Base-by-base conservation (phyloP, 2,113 vertebrate genomes). In the Sula dactylatra region DNA sequence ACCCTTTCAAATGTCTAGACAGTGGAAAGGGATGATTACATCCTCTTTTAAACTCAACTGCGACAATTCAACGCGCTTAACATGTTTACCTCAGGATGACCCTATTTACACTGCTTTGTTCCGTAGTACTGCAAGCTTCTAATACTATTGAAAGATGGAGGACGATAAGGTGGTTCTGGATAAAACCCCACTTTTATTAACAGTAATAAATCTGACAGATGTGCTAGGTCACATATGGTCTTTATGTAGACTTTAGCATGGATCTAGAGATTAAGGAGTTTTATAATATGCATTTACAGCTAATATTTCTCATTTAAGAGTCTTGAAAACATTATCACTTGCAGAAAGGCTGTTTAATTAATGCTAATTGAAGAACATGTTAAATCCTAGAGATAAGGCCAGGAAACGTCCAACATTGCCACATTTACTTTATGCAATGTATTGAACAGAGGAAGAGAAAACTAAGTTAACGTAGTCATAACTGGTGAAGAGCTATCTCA, bases 1-100 rank as follows among this genome's bases (percentile, higher is more conserved):
- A 97, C 95, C 88, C 80, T 95, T 96, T 97, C 86, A 83, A 83
- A 66, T 44, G 90, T 90, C 94, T 94, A 92, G 96, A 92, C 85
- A 81, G 76, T 88, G 82, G 59, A 74, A 77, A 94, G 82, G 78
- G 80, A 71, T 79, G 36, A 90, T 97, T 96, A 81, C 79, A 81
- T 83, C 79, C 64, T 92, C 89, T 93, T 86, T 88, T 83, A 92
- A 95, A 94, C 36, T 90, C 45, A 81, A 52, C 67, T 88, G 76
- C 79, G 92, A 82, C 90, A 86, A 81, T 90, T 83, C 71, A 96
- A 44, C 7, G 1, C 1, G 0, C 52, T 94, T 85, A 94, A 86
- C 24, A 3, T 85, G 66, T 96, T 97, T 93, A 94, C 84, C 86
- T 89, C 89, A 54, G 61, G 21, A 65, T 90, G 87, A 87, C 83